phyloP scores from a whole-genome alignment of 1,140 invertebrate species.

The Rhopalosiphum padi region DNA sequence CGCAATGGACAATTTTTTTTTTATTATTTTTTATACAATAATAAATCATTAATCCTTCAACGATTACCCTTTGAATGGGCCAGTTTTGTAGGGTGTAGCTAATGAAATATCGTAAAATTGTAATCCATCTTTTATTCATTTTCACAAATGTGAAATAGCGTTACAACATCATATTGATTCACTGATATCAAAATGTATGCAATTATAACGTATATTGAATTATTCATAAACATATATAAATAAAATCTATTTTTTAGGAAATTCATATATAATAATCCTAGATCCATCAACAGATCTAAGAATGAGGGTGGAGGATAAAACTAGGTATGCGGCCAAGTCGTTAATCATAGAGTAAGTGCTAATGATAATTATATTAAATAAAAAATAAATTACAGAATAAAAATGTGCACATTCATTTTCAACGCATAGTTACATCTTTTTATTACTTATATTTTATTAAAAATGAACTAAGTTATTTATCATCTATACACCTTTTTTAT shows the following conservation, averaged over 20 bases:
- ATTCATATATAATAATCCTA: background rate
- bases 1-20: background rate
- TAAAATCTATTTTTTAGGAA: background rate
- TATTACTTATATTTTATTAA: background rate
- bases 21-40: background rate
- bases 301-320: background rate
- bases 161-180: background rate
- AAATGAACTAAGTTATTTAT: background rate
- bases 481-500: background rate
- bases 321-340: fast-evolving
- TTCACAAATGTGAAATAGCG: background rate
- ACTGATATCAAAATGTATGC: background rate
- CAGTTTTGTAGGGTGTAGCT: background rate
- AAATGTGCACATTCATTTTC: background rate
- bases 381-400: background rate
- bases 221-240: background rate
- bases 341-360: background rate
- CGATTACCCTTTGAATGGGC: conserved; percentile 16
- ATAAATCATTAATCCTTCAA: conserved; percentile 33
- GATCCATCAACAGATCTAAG: background rate
- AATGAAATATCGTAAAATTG: conserved; percentile 26
- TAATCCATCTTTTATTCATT: conserved; percentile 21
- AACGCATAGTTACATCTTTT: background rate
- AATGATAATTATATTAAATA: background rate
- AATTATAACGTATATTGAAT: background rate